Conservation (phyloP, 1,140 invertebrate species). For the Eumaeus atala region DNA sequence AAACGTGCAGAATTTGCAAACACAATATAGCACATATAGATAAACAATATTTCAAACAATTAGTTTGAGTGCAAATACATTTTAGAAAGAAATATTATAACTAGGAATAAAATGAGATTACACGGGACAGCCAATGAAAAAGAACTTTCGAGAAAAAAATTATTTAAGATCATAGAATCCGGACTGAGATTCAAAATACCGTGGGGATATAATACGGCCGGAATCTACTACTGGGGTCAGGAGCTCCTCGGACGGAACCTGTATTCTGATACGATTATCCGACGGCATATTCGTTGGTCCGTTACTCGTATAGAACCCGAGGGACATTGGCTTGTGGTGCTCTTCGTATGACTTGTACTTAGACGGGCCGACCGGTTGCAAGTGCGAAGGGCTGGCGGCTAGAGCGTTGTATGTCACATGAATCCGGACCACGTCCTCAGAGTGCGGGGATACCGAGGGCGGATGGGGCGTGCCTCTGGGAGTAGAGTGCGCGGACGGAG, state of each 20-base stretch:
- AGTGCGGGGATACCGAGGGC: conserved; percentile 67
- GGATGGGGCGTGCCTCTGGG: conserved; percentile 78
- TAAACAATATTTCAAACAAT: too few species aligned
- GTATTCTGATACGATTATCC: conserved; percentile 80
- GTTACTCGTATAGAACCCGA: conserved; percentile 54
- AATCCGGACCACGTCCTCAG: conserved; percentile 82
- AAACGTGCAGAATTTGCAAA: too few species aligned
- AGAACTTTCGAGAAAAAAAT: conserved; percentile 4
- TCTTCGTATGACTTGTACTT: conserved; percentile 53
- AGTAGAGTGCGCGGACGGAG: conserved; percentile 75
- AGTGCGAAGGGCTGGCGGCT: conserved; percentile 71
- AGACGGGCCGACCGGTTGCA: conserved; percentile 51
- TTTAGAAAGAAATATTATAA: not conserved
- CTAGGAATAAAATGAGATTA: not conserved
- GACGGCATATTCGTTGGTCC: conserved; percentile 45
- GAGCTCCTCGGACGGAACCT: conserved; percentile 79
- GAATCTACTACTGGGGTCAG: conserved; percentile 82
- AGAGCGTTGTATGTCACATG: conserved; percentile 81
- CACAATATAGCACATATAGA: too few species aligned
- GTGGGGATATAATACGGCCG: conserved; percentile 56
- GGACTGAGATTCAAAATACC: conserved; percentile 52
- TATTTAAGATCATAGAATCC: conserved; percentile 61
- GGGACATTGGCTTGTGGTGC: conserved; percentile 49
- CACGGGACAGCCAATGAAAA: not conserved
- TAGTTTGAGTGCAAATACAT: too few species aligned